A percentile compares a stretch with the other conserved stretches of the same genome.
Evolutionary conservation across 2,113 vertebrate genomes (phyloP).

Genomic region (Carassius gibelio): DNA sequence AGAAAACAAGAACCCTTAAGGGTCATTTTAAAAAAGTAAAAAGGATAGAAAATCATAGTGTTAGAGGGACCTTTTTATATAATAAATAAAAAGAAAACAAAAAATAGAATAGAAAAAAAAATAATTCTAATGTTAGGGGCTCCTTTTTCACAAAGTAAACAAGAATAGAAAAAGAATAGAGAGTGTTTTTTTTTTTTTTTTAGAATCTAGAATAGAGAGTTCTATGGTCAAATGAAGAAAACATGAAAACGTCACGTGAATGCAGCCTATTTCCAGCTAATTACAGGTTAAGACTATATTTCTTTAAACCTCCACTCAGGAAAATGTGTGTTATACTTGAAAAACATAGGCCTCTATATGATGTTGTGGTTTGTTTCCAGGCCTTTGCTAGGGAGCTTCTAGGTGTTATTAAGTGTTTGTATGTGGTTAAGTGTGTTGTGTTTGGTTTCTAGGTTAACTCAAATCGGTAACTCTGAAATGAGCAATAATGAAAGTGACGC

Average conservation of each 20-base stretch:
- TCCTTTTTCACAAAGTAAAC: no score
- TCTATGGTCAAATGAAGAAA: no score
- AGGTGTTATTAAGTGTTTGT: not conserved
- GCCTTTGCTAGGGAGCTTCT: not conserved
- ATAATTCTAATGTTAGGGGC: no score
- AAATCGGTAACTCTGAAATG: constrained; percentile 47
- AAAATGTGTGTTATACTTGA: not conserved
- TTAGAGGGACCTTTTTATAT: no score
- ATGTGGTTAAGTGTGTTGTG: not conserved
- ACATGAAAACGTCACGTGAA: not conserved
- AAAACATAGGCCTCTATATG: not conserved
- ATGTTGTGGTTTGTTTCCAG: not conserved
- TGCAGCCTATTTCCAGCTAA: not conserved
- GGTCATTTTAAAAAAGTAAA: no score
- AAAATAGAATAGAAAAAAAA: no score
- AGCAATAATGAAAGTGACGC: not conserved
- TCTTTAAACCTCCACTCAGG: not conserved
- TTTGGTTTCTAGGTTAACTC: not conserved
- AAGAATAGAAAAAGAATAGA: no score
- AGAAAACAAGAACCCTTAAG: no score
- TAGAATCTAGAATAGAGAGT: no score
- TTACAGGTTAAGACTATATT: not conserved
- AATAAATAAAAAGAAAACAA: no score
- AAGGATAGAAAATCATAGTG: no score
- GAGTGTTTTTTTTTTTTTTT: no score